Evolutionary conservation across 2,113 vertebrate species (phyloP).

Genomic region (Chionis minor): DNA sequence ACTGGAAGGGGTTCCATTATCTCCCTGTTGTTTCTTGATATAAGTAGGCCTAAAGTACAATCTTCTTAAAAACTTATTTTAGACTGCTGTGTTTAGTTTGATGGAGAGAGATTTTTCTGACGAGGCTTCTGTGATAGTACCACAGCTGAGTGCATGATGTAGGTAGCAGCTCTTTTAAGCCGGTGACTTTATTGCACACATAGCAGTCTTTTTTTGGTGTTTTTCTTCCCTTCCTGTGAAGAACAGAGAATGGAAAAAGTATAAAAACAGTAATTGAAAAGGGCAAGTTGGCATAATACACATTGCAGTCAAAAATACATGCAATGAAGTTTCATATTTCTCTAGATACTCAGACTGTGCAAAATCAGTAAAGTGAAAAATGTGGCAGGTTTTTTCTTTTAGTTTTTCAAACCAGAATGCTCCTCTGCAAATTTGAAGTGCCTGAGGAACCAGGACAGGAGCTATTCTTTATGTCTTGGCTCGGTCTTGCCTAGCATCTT

Average conservation of each 20-base stretch:
- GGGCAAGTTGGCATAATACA: not conserved
- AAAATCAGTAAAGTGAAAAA: constrained; percentile 31
- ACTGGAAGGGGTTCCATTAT: not conserved
- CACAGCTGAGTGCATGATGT: not conserved
- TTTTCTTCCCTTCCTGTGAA: not conserved
- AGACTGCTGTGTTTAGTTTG: not conserved
- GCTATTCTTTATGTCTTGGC: not conserved
- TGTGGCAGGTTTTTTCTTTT: not conserved
- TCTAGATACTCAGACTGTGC: not conserved
- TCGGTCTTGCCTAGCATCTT: not conserved
- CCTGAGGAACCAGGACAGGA: not conserved
- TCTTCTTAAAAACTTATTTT: not conserved
- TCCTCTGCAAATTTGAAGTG: not conserved
- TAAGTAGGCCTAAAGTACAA: not conserved
- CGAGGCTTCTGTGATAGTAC: not conserved
- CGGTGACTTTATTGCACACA: rapidly evolving
- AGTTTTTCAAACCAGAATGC: not conserved
- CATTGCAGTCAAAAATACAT: not conserved
- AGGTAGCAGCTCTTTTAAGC: not conserved
- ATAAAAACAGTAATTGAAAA: not conserved
- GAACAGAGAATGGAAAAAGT: not conserved
- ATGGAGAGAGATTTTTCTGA: not conserved
- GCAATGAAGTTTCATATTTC: not conserved
- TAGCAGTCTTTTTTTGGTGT: not conserved
- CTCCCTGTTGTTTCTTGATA: not conserved